Base-by-base conservation (phyloP, 1,140 invertebrate genomes). In the Drosophila kurseongensis region DNA sequence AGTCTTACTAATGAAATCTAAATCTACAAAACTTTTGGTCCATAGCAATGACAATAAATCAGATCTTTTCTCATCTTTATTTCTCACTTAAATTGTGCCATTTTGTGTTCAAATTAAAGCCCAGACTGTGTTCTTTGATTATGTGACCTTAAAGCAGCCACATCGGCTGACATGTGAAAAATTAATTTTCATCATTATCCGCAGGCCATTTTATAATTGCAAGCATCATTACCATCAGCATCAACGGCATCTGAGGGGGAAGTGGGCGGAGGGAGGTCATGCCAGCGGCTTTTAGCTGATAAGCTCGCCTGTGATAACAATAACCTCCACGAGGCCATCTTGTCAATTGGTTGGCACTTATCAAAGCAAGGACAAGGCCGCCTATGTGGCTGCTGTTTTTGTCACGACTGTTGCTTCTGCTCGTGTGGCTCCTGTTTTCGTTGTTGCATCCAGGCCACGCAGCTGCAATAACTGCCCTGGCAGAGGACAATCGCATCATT, bases 191-290 rank as follows among this genome's bases (percentile, higher is more conserved):
- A 54, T 76, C 55, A 60, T 75, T 69, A 78, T 62, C 80, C 85
- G 66, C 80, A 81, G 80, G 86, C 67, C 18, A 89, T 85, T 85
- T 84, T 81, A 85, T 89, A 89, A 89, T 90, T 90, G 75, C 85
- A 90, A 90, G 84, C 75, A 88, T 81, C 66, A 72, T 79, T 56
- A 73, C 52, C 41, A 47, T 51, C 67, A 79, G 54, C 45, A 50
- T 45, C 66, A 54, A 47, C 58, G 65, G 14, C 71, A 40, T 27
- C 44, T n/a, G 50, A 23, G 41, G 35, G 35, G 45, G 29, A 54
- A 13, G 50, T 29, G 29, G 4, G 40, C 9, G 6, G 12, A 16
- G 54, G 16, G 9, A 16, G 48, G 14, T 32, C 41, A 16, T 29
- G 47, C 29, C 72, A 29, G 23, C 35, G 44, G 35, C 65, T 57